These are phyloP conservation scores for Poicephalus gulielmi DNA, from an alignment of 2,113 vertebrate genomes.

Conservation along the genomic window DNA sequence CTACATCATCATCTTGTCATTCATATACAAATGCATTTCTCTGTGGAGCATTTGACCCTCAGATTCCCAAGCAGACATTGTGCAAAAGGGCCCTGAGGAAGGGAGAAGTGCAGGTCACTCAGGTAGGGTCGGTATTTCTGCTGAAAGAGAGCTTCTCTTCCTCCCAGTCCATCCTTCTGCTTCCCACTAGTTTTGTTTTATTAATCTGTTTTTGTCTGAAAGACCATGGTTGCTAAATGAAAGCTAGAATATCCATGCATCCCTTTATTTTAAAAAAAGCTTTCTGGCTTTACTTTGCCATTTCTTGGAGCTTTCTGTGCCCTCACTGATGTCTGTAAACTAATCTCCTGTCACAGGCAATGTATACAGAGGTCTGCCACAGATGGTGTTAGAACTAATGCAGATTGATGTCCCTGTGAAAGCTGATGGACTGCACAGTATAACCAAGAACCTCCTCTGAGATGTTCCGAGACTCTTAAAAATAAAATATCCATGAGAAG, in stretches of 20 bases:
- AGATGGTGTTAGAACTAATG: neutral
- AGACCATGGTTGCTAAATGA: neutral
- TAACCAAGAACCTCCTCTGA: neutral
- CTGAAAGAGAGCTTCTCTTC: neutral
- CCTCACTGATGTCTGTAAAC: neutral
- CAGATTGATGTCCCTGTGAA: neutral
- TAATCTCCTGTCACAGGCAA: neutral
- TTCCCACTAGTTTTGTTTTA: neutral
- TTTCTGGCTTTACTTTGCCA: neutral
- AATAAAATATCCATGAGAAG: neutral
- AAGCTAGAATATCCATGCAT: neutral
- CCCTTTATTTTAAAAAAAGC: neutral
- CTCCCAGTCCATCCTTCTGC: neutral
- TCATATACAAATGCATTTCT: neutral
- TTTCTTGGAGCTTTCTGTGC: neutral
- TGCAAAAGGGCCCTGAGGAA: neutral
- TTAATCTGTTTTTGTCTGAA: neutral
- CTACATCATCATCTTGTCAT: neutral
- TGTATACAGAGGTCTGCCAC: neutral
- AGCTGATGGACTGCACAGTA: fast-evolving
- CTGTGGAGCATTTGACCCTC: neutral
- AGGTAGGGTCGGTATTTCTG: neutral
- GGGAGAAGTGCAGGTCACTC: neutral
- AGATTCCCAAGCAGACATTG: neutral
- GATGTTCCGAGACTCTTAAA: neutral